Evolutionary conservation across 2,888 invertebrate genomes (phyloP).

Genomic region (Pollenia griseotomentosa): DNA sequence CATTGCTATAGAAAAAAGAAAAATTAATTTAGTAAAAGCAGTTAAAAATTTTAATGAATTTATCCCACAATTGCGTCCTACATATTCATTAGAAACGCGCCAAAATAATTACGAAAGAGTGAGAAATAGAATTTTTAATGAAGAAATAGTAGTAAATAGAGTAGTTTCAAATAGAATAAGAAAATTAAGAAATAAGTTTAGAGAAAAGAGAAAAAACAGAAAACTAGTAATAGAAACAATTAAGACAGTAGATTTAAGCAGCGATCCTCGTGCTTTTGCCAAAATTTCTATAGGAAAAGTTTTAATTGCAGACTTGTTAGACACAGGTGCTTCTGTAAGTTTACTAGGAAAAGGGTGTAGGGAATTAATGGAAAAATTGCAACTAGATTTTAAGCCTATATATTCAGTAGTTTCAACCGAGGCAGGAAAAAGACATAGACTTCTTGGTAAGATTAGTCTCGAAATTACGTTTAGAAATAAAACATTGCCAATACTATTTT

Average conservation of each 20-base stretch:
- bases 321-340: constrained; percentile 25
- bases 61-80: not conserved
- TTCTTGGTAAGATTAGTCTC: constrained; percentile 19
- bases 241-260: not conserved
- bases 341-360: constrained; percentile 37
- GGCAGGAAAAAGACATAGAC: constrained; percentile 1
- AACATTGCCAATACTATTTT: not conserved
- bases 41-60: constrained; percentile 13
- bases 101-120: constrained; percentile 17
- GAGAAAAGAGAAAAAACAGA: not conserved
- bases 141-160: not conserved
- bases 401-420: constrained; percentile 27
- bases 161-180: not conserved
- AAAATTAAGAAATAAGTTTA: constrained; percentile 12
- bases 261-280: not conserved
- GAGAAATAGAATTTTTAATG: constrained; percentile 27
- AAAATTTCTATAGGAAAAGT: not conserved
- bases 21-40: not conserved
- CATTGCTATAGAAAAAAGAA: not conserved
- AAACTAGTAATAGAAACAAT: constrained; percentile 1
- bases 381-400: not conserved
- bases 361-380: constrained; percentile 26
- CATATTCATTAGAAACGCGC: not conserved
- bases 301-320: constrained; percentile 9
- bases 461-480: not conserved